Evolutionary conservation across 2,113 vertebrate species (phyloP).

Genomic region (Galeopterus variegatus): DNA sequence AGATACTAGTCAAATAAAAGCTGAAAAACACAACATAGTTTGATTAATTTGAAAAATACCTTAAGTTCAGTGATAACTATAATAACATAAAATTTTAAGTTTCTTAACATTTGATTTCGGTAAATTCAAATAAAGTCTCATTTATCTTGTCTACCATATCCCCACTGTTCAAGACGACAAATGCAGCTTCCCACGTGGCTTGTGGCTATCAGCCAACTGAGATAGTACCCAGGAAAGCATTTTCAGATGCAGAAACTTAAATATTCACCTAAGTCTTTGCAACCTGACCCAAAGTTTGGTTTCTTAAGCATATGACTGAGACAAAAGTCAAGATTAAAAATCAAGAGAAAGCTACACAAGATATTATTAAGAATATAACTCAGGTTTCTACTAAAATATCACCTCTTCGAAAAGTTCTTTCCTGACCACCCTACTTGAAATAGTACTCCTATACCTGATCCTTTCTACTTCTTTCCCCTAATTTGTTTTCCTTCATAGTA

Average conservation of each 20-base stretch:
- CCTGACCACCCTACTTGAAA: background rate
- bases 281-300: conserved; percentile 12
- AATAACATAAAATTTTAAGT: conserved; percentile 26
- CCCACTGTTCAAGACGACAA: background rate
- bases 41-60: conserved; percentile 70
- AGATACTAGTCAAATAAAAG: conserved; percentile 99
- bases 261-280: conserved; percentile 10
- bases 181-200: background rate
- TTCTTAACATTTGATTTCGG: conserved; percentile 36
- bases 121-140: conserved; percentile 52
- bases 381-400: conserved; percentile 1
- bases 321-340: conserved; percentile 60
- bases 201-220: background rate
- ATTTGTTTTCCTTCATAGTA: conserved; percentile 7
- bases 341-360: background rate
- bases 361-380: conserved; percentile 57
- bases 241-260: conserved; percentile 29
- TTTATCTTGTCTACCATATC: background rate
- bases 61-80: conserved; percentile 20
- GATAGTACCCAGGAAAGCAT: background rate
- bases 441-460: background rate
- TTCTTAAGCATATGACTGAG: conserved; percentile 48
- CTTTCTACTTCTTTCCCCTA: background rate
- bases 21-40: conserved; percentile 87
- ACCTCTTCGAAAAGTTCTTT: conserved; percentile 53